A percentile compares a stretch with the other conserved stretches of the same genome.
These are phyloP conservation scores for Acipenser ruthenus DNA, from an alignment of 2,797 vertebrate species.

Conservation along the genomic window DNA sequence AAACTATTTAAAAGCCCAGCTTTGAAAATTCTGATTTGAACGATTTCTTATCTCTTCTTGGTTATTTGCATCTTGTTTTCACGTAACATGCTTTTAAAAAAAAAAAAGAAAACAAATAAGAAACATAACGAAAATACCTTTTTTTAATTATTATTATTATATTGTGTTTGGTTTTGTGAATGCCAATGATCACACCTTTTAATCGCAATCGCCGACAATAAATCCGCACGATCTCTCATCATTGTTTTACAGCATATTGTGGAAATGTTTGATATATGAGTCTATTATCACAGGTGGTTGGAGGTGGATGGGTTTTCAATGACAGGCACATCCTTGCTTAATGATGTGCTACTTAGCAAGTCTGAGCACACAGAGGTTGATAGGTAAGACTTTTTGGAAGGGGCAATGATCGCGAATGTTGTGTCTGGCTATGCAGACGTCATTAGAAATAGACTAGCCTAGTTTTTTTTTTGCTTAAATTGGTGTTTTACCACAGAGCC, in stretches of 20 bases:
- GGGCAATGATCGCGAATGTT: conserved; percentile 17
- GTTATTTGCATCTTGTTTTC: too few species aligned
- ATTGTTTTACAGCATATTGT: conserved; percentile 24
- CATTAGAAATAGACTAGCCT: conserved; percentile 13
- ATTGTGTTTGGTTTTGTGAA: too few species aligned
- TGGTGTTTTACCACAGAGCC: not conserved
- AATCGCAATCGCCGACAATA: too few species aligned
- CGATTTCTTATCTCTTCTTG: too few species aligned
- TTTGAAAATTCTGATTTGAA: too few species aligned
- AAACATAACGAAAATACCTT: too few species aligned
- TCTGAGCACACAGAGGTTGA: conserved; percentile 16
- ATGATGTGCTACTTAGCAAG: conserved; percentile 43
- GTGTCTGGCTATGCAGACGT: conserved; percentile 20
- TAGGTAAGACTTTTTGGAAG: conserved; percentile 28
- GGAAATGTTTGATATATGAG: conserved; percentile 46
- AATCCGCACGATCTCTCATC: too few species aligned
- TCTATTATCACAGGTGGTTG: conserved; percentile 52
- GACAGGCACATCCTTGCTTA: conserved; percentile 51
- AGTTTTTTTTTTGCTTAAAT: conserved; percentile 5
- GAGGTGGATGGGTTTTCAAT: conserved; percentile 60
- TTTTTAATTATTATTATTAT: too few species aligned
- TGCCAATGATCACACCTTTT: too few species aligned
- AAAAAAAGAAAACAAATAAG: too few species aligned
- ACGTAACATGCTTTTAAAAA: too few species aligned
- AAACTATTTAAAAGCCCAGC: too few species aligned